Base-by-base conservation (phyloP, 2,797 vertebrate genomes). In the Gambelia wislizenii region DNA sequence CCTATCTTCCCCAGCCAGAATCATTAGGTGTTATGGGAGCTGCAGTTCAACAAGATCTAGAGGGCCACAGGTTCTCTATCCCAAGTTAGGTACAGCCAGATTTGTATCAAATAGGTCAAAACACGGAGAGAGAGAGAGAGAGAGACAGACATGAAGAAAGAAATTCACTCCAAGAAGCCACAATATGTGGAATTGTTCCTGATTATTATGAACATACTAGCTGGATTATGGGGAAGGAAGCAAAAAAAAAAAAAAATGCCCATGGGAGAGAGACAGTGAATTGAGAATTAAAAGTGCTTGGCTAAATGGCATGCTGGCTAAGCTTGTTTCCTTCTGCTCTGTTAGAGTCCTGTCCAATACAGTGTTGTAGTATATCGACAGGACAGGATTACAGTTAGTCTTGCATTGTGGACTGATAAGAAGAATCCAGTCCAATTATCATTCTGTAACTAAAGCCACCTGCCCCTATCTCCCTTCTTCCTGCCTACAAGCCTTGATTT, bases 381-480 rank as follows among this genome's bases (percentile, higher is more conserved):
- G 86, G 67, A 42, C 77, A 39, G 13, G 64, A 39, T 76, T 56
- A 85, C 30, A 69, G 1, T 75, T 2, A 2, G 79, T 77, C 25
- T 84, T 27, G 4, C 3, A 42, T 33, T 84, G 59, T 72, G 1
- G 79, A 33, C 76, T 5, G 83, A 78, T 39, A 61, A n/a, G 49
- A 78, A 85, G 22, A 33, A 59, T 91, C 91, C 79, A 44, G 33
- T 93, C 56, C 42, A 86, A 30, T 33, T 83, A 2, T 70, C 64
- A 88, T 6, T 3, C 0, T 0, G 80, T 44, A 9, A 1, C n/a
- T 59, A 47, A 56, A 56, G 81, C 91, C 52, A 42, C 6, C 33
- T 27, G 0, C 0, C 64, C 83, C 7, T 59, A 3, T 4, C 10
- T 42, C 87, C 0, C 33, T 9, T 13, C 36, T 36, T 70, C 61